These are phyloP conservation scores for Gibbula magus DNA, from an alignment of 2,888 invertebrate genomes.

Conservation along the genomic window DNA sequence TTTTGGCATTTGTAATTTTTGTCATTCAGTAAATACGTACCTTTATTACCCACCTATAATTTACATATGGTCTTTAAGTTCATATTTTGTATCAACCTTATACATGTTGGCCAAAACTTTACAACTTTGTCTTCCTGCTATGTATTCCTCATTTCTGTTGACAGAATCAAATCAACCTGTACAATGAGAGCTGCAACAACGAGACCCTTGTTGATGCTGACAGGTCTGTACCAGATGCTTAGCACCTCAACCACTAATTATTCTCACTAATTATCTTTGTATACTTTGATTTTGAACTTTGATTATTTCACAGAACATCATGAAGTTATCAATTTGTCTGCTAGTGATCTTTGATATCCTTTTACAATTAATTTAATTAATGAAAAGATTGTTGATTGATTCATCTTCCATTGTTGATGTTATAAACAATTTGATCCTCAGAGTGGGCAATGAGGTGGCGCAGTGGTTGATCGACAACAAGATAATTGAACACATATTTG, in stretches of 20 bases:
- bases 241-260: neutral
- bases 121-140: too few species aligned
- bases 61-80: too few species aligned
- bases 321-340: neutral
- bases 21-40: too few species aligned
- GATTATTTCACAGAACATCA: neutral
- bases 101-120: too few species aligned
- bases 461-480: constrained; percentile 92
- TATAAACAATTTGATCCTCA: constrained; percentile 31
- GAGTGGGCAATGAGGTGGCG: constrained; percentile 82
- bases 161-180: constrained; percentile 87
- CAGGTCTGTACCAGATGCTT: constrained; percentile 73
- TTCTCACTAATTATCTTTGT: neutral
- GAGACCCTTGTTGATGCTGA: constrained; percentile 91
- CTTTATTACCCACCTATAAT: too few species aligned
- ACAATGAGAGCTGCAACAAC: constrained; percentile 92
- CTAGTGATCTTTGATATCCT: neutral
- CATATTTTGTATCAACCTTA: too few species aligned
- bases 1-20: too few species aligned
- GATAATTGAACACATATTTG: constrained; percentile 94
- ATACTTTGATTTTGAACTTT: neutral
- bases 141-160: too few species aligned
- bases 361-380: neutral
- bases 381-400: neutral
- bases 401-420: neutral